phyloP scores from a whole-genome alignment of 2,888 invertebrate species.

The Andricus quercusramuli region DNA sequence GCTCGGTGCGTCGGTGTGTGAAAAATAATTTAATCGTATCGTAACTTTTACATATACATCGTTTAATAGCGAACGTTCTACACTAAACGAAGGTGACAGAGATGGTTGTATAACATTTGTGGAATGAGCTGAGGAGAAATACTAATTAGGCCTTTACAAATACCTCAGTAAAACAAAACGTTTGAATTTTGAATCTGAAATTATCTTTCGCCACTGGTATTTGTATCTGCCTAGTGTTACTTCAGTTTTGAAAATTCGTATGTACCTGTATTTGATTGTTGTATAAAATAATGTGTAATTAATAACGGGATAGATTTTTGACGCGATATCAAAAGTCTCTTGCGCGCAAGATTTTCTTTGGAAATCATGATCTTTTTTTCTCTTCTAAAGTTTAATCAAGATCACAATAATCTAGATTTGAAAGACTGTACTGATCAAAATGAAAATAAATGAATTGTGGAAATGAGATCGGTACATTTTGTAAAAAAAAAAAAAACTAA shows the following conservation, averaged over 20 bases:
- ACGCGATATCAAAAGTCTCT: neutral
- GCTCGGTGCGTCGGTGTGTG: constrained; percentile 44
- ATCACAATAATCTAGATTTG: neutral
- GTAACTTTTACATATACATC: constrained; percentile 11
- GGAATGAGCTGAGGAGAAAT: constrained; percentile 1
- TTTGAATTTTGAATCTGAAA: neutral
- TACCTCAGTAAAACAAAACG: neutral
- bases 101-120: constrained; percentile 6
- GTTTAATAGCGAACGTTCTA: constrained; percentile 17
- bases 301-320: neutral
- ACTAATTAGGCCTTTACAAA: constrained; percentile 2
- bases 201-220: neutral
- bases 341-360: neutral
- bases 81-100: neutral
- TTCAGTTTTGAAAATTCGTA: constrained; percentile 17
- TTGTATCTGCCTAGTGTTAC: neutral
- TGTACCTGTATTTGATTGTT: constrained; percentile 35
- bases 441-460: neutral
- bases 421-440: neutral
- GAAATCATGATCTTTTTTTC: neutral
- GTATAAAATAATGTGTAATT: constrained; percentile 14
- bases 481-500: constrained; percentile 25
- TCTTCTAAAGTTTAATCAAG: neutral
- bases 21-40: constrained; percentile 17
- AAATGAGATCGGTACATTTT: constrained; percentile 28